A percentile compares a stretch with the other conserved stretches of the same genome.
Evolutionary conservation across 2,797 vertebrate genomes (phyloP).

Genomic region (Catamblyrhynchus diadema): DNA sequence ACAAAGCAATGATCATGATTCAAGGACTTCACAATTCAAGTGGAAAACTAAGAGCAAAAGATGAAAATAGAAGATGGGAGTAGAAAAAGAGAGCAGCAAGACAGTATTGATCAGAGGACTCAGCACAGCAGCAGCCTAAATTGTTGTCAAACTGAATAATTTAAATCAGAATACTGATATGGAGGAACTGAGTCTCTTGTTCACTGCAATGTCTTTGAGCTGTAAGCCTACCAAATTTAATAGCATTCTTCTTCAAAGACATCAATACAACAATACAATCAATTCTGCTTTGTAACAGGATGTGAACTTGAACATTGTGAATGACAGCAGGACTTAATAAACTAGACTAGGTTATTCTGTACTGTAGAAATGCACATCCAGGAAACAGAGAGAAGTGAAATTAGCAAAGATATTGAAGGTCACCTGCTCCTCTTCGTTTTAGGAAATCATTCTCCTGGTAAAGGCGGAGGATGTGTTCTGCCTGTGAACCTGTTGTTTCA

Average conservation of each 20-base stretch:
- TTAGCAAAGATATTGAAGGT: background rate
- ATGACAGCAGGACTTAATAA: constrained; percentile 9
- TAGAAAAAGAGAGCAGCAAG: background rate
- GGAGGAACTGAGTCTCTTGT: background rate
- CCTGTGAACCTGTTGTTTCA: background rate
- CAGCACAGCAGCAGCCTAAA: constrained; percentile 35
- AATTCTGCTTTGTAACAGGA: background rate
- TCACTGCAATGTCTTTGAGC: background rate
- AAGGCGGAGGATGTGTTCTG: background rate
- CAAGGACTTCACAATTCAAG: constrained; percentile 30
- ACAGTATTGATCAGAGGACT: constrained; percentile 44
- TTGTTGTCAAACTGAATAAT: constrained; percentile 62
- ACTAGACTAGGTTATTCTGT: background rate
- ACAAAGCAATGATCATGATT: background rate
- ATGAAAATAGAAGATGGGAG: constrained; percentile 32
- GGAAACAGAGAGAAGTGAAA: background rate
- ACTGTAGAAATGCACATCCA: background rate
- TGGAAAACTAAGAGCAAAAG: constrained; percentile 23
- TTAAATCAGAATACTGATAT: constrained; percentile 37
- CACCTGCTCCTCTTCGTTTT: background rate
- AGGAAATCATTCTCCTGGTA: background rate
- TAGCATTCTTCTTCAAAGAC: background rate
- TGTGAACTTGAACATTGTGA: background rate
- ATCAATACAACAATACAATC: background rate
- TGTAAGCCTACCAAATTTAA: background rate